Evolutionary conservation across 2,797 vertebrate genomes (phyloP), one percentile per base, ranked within the genome.

Genomic region (Myoxocephalus aenaeus): DNA sequence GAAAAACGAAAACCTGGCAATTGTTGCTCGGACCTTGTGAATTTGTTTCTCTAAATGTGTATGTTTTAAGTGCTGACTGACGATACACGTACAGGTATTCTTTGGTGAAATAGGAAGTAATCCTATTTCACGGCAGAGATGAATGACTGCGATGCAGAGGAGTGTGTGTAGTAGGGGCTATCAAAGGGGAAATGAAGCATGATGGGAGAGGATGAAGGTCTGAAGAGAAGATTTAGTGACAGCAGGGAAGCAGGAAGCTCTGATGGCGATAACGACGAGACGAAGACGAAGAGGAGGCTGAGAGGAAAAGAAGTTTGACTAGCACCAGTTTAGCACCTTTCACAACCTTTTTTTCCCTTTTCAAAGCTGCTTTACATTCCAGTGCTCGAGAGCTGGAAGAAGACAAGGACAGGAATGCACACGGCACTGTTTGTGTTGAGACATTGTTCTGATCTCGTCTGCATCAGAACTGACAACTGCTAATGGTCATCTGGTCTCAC

Each of bases 401-500:
- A 57, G 54, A 32, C 15, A 10, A 9, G 54, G 15, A 57, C 14
- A 32, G 27, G 27, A 32, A 32, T 27, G 14, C 54, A 29, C 54
- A 32, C 27, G 50, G 46, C 68, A 29, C 7, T 17, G 8, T 57
- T 8, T 57, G 54, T 61, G 62, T 72, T 76, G 79, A 86, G 73
- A 72, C 34, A 38, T 77, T 73, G 71, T 72, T 75, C 72, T 54
- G 69, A 76, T 78, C 57, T 44, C 70, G 44, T 59, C 70, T 65
- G 75, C 82, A 87, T 82, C 72, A 72, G 56, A 86, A 74, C 65
- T 77, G 86, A 86, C 82, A 76, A 80, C 77, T 48, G 73, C 84
- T 92, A 88, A 86, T 86, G 90, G 88, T 90, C 81, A 85, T 83
- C 86, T 91, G 86, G 75, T 90, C 73, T 77, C 72, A 88, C 76